These are phyloP conservation scores for Heliconius sara DNA, from an alignment of 2,888 invertebrate species.

Conservation along the genomic window DNA sequence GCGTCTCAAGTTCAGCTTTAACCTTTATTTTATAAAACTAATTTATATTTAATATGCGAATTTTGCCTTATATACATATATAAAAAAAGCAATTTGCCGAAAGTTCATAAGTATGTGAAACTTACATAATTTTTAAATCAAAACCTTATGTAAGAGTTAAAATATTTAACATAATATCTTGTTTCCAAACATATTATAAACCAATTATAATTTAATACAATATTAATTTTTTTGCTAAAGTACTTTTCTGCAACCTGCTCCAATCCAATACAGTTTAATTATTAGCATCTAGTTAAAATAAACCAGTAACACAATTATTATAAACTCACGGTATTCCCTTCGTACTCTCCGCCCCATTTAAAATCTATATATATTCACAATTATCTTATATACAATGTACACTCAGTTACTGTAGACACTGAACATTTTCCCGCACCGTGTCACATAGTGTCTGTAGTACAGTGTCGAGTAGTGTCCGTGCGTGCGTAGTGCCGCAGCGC, in stretches of 20 bases:
- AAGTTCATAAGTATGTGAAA: background rate
- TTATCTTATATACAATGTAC: background rate
- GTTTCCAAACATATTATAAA: background rate
- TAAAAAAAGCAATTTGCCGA: background rate
- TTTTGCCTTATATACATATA: background rate
- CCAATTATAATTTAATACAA: background rate
- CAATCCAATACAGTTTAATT: background rate
- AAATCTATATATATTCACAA: conserved; percentile 2
- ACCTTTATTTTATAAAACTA: background rate
- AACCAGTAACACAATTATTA: background rate
- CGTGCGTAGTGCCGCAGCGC: conserved; percentile 31
- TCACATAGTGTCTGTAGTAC: background rate
- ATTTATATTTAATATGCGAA: too few species aligned
- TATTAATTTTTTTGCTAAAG: background rate
- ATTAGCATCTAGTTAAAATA: background rate
- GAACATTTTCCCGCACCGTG: background rate
- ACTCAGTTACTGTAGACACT: background rate
- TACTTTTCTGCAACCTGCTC: background rate
- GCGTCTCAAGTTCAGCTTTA: background rate
- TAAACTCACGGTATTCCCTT: conserved; percentile 43
- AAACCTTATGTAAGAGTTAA: background rate
- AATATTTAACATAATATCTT: background rate
- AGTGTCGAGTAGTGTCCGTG: background rate
- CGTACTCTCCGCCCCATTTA: conserved; percentile 40
- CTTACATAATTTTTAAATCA: conserved; percentile 1